Evolutionary conservation across 2,888 invertebrate genomes (phyloP).

Genomic region (Laspeyria flexula): DNA sequence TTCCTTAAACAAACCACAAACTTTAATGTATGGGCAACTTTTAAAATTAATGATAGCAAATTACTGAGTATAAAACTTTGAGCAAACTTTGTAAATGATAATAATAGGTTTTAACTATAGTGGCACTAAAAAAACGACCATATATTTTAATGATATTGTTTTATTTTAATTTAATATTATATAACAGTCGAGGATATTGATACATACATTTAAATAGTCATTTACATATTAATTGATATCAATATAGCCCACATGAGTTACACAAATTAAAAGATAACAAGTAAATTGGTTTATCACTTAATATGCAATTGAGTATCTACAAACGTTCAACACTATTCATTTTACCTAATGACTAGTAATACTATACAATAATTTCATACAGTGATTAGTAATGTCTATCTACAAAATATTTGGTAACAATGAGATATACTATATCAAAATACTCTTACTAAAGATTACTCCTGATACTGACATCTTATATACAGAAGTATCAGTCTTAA

Average conservation of each 20-base stretch:
- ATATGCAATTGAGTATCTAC: slow-evolving; percentile 58
- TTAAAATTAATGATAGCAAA: slow-evolving; percentile 45
- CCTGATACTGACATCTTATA: slow-evolving; percentile 76
- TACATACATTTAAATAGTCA: slow-evolving; percentile 49
- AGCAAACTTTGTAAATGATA: slow-evolving; percentile 41
- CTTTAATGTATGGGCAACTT: slow-evolving; percentile 48
- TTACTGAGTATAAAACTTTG: slow-evolving; percentile 30
- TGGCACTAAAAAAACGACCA: slow-evolving; percentile 35
- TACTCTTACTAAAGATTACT: slow-evolving; percentile 68
- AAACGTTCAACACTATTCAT: slow-evolving; percentile 65
- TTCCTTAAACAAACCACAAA: slow-evolving; percentile 64
- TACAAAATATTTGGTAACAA: slow-evolving; percentile 86
- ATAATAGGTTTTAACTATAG: slow-evolving; percentile 16
- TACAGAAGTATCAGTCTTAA: slow-evolving; percentile 80
- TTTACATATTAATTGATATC: slow-evolving; percentile 52
- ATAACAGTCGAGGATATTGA: slow-evolving; percentile 72
- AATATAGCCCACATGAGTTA: slow-evolving; percentile 22
- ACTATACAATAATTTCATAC: slow-evolving; percentile 73
- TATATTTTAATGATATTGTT: slow-evolving; percentile 57
- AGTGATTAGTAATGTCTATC: slow-evolving; percentile 66
- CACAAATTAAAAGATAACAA: slow-evolving; percentile 21
- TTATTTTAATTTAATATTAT: slow-evolving; percentile 69
- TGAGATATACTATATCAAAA: slow-evolving; percentile 84
- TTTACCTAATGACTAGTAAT: slow-evolving; percentile 83
- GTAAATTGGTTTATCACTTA: slow-evolving; percentile 42